Base-by-base conservation (phyloP, 1,140 invertebrate genomes). In the Listronotus oregonensis region DNA sequence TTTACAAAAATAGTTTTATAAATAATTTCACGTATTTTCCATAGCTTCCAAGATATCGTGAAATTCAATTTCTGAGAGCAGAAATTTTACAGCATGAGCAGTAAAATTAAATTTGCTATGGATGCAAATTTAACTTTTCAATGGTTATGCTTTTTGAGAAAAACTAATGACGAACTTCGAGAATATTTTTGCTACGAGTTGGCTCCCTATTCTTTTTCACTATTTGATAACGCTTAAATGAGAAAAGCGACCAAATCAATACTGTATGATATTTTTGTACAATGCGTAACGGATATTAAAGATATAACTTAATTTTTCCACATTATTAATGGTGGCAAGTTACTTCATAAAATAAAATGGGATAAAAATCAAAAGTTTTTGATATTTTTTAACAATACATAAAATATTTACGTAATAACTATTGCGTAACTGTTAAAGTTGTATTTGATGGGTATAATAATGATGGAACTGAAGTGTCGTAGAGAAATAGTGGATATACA, bases 111-210 rank as follows among this genome's bases (percentile, higher is more conserved):
- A n/a, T n/a, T n/a, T n/a, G n/a, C n/a, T n/a, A n/a, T n/a, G n/a
- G n/a, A n/a, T n/a, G n/a, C n/a, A n/a, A n/a, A n/a, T n/a, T n/a
- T n/a, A n/a, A n/a, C n/a, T n/a, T n/a, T n/a, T n/a, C n/a, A n/a
- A n/a, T n/a, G n/a, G n/a, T n/a, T n/a, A n/a, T n/a, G n/a, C n/a
- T n/a, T n/a, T n/a, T n/a, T n/a, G n/a, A n/a, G n/a, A n/a, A 56
- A 37, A 37, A 56, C 7, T 11, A 0, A 56, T 51, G 12, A 56
- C 34, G 14, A 17, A 15, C 32, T 42, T 51, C 6, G 27, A 40
- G 54, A n/a, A n/a, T n/a, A n/a, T 40, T 42, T 57, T 57, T 8
- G 8, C 9, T 57, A 57, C 34, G 55, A 57, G 37, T 17, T 57
- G 10, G 34, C 55, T n/a, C 55, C 55, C 4, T 57, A 57, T 21